These are phyloP conservation scores for Eupithecia centaureata DNA, from an alignment of 2,888 invertebrate species.

Conservation along the genomic window DNA sequence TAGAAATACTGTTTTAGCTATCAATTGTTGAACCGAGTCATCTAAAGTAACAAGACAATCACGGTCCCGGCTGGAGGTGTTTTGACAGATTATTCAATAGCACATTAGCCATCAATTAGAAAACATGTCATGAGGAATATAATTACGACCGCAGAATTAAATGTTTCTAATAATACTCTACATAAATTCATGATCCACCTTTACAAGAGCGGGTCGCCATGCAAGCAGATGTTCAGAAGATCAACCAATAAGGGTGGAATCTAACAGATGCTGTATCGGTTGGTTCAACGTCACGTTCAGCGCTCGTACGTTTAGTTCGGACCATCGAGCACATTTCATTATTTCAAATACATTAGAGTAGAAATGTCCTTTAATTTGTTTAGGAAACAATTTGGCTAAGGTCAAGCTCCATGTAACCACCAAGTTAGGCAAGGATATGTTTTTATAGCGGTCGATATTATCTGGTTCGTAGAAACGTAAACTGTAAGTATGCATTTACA, in stretches of 20 bases:
- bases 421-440: too few relatives aligned
- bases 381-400: too few relatives aligned
- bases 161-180: not conserved
- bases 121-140: constrained; percentile 9
- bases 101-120: not conserved
- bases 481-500: too few relatives aligned
- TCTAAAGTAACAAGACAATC: not conserved
- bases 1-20: not conserved
- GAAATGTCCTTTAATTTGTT: too few relatives aligned
- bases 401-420: too few relatives aligned
- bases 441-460: too few relatives aligned
- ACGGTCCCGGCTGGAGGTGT: not conserved
- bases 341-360: too few relatives aligned
- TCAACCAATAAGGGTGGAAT: not conserved
- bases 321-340: too few relatives aligned
- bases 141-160: constrained; percentile 9
- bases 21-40: not conserved
- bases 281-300: not conserved
- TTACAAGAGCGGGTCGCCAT: not conserved
- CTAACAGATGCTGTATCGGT: not conserved
- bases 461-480: too few relatives aligned
- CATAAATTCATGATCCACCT: not conserved
- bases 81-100: too few relatives aligned
- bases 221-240: not conserved
- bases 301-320: not conserved